Percentiles rank a stretch among this genome's conserved stretches.
Conservation (phyloP, 2,797 vertebrate genomes). For the Rhabdophis nuchalis region DNA sequence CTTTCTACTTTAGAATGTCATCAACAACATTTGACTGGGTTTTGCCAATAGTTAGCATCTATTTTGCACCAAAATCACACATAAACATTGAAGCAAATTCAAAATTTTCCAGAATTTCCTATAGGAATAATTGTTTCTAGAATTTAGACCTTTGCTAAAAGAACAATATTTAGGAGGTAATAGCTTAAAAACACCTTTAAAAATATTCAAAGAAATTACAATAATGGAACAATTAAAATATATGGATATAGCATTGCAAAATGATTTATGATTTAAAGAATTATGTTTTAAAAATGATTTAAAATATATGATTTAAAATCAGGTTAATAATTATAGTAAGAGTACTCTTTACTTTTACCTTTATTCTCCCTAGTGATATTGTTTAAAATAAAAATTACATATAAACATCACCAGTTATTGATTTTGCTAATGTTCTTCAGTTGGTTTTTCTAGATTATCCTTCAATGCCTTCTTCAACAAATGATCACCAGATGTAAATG, state of each 20-base stretch:
- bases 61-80: conserved; percentile 23
- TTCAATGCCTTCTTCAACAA: neutral
- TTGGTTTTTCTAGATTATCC: neutral
- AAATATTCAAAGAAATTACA: neutral
- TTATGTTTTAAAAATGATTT: neutral
- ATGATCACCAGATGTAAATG: neutral
- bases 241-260: neutral
- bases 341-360: neutral
- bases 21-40: conserved; percentile 33
- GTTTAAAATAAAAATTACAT: neutral
- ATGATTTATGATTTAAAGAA: neutral
- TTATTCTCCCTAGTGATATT: neutral
- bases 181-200: neutral
- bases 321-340: neutral
- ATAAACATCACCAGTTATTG: neutral
- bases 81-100: conserved; percentile 26
- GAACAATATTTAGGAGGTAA: neutral
- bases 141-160: conserved; percentile 4
- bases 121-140: conserved; percentile 4
- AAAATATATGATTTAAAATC: neutral
- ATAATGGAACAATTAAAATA: neutral
- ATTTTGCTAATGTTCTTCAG: neutral
- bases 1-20: conserved; percentile 43
- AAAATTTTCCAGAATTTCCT: neutral
- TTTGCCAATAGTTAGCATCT: conserved; percentile 1